Evolutionary conservation across 35 echinoderm and acorn worm genomes (phyloP).

Genomic region (Ophioderma brevispina): DNA sequence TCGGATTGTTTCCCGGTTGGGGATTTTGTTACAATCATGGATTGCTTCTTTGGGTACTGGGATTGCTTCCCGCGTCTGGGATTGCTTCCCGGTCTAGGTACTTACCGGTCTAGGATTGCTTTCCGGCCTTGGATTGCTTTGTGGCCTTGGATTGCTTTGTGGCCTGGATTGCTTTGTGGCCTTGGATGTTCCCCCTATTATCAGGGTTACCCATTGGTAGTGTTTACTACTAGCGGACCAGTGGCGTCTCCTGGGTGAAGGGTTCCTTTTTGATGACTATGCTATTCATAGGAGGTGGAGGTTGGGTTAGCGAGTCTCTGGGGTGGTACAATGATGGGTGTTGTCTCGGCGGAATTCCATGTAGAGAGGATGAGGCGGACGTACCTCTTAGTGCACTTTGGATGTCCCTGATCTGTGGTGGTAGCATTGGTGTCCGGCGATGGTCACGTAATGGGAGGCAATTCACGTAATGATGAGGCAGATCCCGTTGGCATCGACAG

Average conservation of each 20-base stretch:
- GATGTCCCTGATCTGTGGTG: neutral
- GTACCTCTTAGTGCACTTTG: neutral
- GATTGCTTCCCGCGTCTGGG: neutral
- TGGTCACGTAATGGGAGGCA: neutral
- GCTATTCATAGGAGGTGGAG: neutral
- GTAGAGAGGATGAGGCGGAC: neutral
- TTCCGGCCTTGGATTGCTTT: neutral
- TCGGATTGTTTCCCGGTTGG: too few relatives aligned
- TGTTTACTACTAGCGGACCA: neutral
- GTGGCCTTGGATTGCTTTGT: too few relatives aligned
- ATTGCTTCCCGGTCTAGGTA: neutral
- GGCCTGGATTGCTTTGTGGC: neutral
- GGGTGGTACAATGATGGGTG: slow-evolving; percentile 1
- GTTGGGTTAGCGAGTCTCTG: neutral
- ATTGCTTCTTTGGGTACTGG: neutral
- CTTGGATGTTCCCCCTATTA: neutral
- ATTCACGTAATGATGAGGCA: neutral
- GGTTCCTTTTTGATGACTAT: neutral
- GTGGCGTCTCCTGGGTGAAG: neutral
- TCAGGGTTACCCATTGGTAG: neutral
- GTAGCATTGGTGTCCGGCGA: neutral
- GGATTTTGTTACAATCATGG: neutral
- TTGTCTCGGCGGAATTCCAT: neutral
- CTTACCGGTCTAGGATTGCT: neutral
- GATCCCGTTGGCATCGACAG: neutral